A percentile compares a stretch with the other conserved stretches of the same genome.
These are phyloP conservation scores for Drosophila azteca DNA, from an alignment of 1,140 invertebrate species.

Conservation along the genomic window DNA sequence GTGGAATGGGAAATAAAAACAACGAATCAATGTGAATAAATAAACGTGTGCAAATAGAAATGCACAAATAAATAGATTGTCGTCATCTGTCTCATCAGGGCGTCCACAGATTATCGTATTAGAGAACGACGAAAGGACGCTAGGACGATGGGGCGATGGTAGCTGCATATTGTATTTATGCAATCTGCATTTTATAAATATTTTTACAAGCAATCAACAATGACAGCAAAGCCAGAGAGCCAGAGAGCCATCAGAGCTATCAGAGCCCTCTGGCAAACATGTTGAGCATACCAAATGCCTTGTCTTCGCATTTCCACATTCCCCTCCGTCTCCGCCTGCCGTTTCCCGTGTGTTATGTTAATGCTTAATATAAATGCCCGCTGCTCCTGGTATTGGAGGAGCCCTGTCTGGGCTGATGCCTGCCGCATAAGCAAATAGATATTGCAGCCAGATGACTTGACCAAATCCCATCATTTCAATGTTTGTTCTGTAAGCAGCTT, in stretches of 20 bases:
- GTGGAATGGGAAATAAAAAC: constrained; percentile 8
- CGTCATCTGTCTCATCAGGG: constrained; percentile 55
- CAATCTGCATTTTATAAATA: constrained; percentile 81
- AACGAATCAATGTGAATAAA: constrained; percentile 77
- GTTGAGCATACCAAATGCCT: constrained; percentile 66
- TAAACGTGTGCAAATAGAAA: constrained; percentile 67
- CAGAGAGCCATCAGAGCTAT: constrained; percentile 9
- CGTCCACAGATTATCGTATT: constrained; percentile 57
- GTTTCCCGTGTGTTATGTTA: constrained; percentile 57
- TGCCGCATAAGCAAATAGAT: constrained; percentile 50
- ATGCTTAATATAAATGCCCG: constrained; percentile 82
- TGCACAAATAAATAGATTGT: constrained; percentile 62
- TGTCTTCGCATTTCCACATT: constrained; percentile 31
- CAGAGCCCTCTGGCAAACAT: constrained; percentile 50
- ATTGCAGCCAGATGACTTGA: constrained; percentile 48
- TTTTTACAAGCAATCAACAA: constrained; percentile 78
- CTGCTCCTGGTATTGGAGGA: constrained; percentile 55
- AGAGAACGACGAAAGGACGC: constrained; percentile 3
- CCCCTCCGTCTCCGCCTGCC: constrained; percentile 1
- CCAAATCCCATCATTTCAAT: constrained; percentile 51
- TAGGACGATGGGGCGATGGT: not conserved
- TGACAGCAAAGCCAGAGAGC: constrained; percentile 38
- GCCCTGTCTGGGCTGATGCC: constrained; percentile 20
- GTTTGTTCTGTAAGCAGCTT: constrained; percentile 45
- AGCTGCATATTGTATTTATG: constrained; percentile 61